Conservation (phyloP, 2,113 vertebrate species). For the Leptosomus discolor region DNA sequence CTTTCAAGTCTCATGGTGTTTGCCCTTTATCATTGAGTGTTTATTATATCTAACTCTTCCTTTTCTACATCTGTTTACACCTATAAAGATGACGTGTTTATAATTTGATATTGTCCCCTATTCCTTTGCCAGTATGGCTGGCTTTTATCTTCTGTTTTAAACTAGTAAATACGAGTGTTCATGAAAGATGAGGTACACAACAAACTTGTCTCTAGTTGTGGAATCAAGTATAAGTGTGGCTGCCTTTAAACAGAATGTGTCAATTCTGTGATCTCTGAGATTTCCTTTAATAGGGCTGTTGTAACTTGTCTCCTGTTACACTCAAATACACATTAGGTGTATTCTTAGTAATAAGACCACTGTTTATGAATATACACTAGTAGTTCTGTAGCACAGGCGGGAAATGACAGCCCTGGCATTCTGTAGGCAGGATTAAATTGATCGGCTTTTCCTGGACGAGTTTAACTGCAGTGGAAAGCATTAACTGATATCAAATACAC, state of each 20-base stretch:
- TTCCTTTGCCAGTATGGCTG: neutral
- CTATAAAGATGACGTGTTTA: slow-evolving; percentile 9
- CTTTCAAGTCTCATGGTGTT: slow-evolving; percentile 10
- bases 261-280: neutral
- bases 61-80: slow-evolving; percentile 41
- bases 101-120: slow-evolving; percentile 3
- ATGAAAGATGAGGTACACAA: neutral
- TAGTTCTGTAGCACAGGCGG: neutral
- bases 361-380: slow-evolving; percentile 31
- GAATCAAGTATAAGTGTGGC: neutral
- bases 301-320: slow-evolving; percentile 43
- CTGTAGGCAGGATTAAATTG: neutral
- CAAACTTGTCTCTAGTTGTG: slow-evolving; percentile 31
- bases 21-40: neutral
- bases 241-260: slow-evolving; percentile 17
- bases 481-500: neutral
- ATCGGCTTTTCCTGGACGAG: neutral
- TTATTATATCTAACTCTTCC: neutral
- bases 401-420: neutral
- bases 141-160: slow-evolving; percentile 22
- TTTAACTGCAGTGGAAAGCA: neutral
- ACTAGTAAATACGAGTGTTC: slow-evolving; percentile 6
- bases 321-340: neutral
- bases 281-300: slow-evolving; percentile 30
- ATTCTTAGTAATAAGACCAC: slow-evolving; percentile 46